Evolutionary conservation across 2,888 invertebrate genomes (phyloP), one percentile per base, ranked within the genome.

Genomic region (Chrysolina oricalcia): DNA sequence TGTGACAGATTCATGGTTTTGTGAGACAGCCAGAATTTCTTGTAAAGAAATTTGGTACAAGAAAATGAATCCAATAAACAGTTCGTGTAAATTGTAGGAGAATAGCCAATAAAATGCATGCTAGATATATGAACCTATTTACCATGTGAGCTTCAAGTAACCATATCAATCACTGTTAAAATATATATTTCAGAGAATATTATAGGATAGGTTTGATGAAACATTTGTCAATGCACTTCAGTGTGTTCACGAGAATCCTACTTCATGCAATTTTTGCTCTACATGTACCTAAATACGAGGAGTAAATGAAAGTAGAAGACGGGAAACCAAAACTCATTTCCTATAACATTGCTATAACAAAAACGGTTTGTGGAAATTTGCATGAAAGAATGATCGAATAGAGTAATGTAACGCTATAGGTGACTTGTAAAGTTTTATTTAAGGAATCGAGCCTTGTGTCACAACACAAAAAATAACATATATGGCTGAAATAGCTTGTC

Each of bases 151-250:
- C 86, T 86, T 86, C 83, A 75, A 72, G 73, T 83, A 83, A 83
- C 78, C 85, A 86, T 86, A 86, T 86, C 84, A 86, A 81, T 84
- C 77, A 78, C 75, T 77, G 72, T 79, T 75, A 70, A 74, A 71
- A 62, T 63, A 67, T 72, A 69, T 75, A 67, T 74, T 74, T 70
- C 76, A 72, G 71, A 72, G 48, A 41, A 69, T 74, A 74, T 67
- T 70, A 70, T 72, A 74, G 59, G 43, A 63, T 76, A 75, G 74
- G 40, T 74, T 74, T 56, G 62, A 46, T 65, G 63, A 77, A 82
- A 83, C 83, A 83, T 83, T 85, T 83, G 83, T 85, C 83, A 85
- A 85, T 85, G 86, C 85, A 86, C 86, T 84, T 59, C 66, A 71
- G 79, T 79, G 76, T 78, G 76, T 73, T 74, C 75, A 74, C 72